Conservation (phyloP, 2,113 vertebrate species). For the Planiliza haematocheilus region DNA sequence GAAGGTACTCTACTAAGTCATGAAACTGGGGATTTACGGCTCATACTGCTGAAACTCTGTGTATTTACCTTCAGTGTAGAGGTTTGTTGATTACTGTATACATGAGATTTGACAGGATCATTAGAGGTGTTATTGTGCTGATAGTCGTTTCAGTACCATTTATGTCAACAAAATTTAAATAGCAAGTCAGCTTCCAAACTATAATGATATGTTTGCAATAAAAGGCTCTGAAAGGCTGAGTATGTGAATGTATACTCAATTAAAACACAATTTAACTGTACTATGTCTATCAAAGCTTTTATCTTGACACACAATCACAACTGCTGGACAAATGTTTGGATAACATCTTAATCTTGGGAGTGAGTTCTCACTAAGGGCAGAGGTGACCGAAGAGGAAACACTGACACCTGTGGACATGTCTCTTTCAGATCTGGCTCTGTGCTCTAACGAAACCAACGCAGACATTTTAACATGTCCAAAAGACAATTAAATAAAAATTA, state of each 20-base stretch:
- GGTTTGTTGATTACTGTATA: not conserved
- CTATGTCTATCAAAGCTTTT: not conserved
- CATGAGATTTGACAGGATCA: too few relatives aligned
- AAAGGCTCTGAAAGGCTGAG: not conserved
- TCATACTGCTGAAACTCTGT: not conserved
- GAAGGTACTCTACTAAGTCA: not conserved
- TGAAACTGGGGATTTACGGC: not conserved
- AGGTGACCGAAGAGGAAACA: conserved; percentile 13
- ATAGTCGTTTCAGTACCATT: too few relatives aligned
- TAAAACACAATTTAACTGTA: not conserved
- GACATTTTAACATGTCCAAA: too few relatives aligned
- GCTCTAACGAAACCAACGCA: too few relatives aligned
- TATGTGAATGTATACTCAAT: not conserved
- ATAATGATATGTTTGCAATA: not conserved
- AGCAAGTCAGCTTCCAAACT: not conserved
- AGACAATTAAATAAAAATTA: too few relatives aligned
- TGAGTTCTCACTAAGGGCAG: conserved; percentile 33
- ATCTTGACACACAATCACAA: not conserved
- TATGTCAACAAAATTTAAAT: too few relatives aligned
- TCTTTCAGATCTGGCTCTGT: conserved; percentile 10
- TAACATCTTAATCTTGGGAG: conserved; percentile 25
- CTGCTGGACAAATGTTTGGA: conserved; percentile 13
- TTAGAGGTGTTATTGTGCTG: not conserved
- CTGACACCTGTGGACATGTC: not conserved
- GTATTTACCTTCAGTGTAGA: not conserved